Conservation (phyloP, 2,113 vertebrate species). For the Corythornis madagascariensis region DNA sequence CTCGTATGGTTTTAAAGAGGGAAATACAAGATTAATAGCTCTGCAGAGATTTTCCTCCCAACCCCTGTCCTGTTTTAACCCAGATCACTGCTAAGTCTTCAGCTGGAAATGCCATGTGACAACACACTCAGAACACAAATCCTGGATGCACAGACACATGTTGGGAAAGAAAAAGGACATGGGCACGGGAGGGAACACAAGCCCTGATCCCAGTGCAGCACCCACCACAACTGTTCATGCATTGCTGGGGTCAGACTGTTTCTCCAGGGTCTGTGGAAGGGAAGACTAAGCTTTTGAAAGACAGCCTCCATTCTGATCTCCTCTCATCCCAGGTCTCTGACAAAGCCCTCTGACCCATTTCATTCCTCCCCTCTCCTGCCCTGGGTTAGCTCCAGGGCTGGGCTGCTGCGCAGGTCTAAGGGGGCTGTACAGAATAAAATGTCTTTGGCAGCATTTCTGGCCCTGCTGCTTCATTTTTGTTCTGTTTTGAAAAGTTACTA, state of each 20-base stretch:
- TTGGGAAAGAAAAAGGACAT: neutral
- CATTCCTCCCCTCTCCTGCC: neutral
- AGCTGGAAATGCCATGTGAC: neutral
- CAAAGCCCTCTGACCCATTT: neutral
- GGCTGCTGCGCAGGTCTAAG: neutral
- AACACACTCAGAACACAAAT: neutral
- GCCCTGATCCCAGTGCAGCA: neutral
- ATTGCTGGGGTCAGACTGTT: neutral
- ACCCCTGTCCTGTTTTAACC: neutral
- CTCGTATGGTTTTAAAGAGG: neutral
- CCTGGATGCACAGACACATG: neutral
- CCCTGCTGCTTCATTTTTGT: constrained; percentile 43
- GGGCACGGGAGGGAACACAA: neutral
- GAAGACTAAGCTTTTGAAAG: neutral
- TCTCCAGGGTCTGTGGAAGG: neutral
- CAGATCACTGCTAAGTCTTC: neutral
- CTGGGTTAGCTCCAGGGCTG: neutral
- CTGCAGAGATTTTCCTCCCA: neutral
- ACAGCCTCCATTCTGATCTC: neutral
- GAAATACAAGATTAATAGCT: neutral
- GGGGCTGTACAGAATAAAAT: neutral
- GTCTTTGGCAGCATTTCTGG: constrained; percentile 19
- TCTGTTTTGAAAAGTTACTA: constrained; percentile 69
- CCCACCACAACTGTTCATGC: neutral
- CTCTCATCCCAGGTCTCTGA: neutral